These are phyloP conservation scores for Melanerpes formicivorus DNA, from an alignment of 2,113 vertebrate species.

Conservation along the genomic window DNA sequence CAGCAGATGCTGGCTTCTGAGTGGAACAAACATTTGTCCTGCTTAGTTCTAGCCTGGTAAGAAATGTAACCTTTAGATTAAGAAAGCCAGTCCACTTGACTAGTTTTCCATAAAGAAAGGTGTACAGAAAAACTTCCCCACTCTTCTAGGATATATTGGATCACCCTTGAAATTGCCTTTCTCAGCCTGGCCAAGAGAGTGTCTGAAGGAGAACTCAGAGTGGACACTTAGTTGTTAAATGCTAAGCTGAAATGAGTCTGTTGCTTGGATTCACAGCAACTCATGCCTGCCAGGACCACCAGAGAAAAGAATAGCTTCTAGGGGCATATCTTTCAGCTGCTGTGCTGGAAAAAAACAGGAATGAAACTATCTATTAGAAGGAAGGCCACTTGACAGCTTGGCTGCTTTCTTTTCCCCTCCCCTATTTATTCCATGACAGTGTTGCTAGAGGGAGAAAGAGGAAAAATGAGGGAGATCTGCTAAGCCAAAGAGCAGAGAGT, in stretches of 20 bases:
- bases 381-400: background rate
- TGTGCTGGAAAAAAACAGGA: background rate
- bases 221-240: background rate
- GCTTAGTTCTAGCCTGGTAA: background rate
- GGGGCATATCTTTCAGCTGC: background rate
- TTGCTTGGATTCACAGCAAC: background rate
- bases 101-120: background rate
- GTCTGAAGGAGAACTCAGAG: background rate
- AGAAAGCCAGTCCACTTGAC: background rate
- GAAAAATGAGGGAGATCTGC: background rate
- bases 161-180: background rate
- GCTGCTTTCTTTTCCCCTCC: background rate
- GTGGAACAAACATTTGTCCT: background rate
- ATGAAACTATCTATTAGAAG: background rate
- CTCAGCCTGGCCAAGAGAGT: background rate
- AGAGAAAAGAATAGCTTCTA: background rate
- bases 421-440: background rate
- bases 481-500: background rate
- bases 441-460: background rate
- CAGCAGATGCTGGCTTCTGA: background rate
- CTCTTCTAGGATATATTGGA: background rate
- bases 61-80: background rate
- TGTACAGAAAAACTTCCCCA: accelerated
- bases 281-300: background rate
- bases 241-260: background rate